Conservation (phyloP, 2,113 vertebrate species). For the Leptobrachium leishanense region DNA sequence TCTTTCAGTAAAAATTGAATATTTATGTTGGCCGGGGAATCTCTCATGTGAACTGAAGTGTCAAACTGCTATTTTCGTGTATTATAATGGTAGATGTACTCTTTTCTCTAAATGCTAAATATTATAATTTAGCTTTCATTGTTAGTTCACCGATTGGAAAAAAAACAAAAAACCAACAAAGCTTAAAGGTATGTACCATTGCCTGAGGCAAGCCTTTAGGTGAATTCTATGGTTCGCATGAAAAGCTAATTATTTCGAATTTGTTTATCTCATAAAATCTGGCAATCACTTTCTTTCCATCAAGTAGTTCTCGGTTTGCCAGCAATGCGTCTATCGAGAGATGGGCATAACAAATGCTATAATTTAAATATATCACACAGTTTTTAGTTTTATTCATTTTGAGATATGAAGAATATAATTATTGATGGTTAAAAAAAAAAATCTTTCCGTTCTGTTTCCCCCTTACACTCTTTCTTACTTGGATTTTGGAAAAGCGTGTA, state of each 20-base stretch:
- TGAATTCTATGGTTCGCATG: constrained; percentile 5
- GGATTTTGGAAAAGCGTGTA: too few relatives aligned
- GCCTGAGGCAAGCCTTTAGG: constrained; percentile 7
- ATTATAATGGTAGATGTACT: constrained; percentile 32
- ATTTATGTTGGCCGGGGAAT: constrained; percentile 23
- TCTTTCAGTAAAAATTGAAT: constrained; percentile 32
- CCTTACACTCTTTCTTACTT: too few relatives aligned
- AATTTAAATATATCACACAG: too few relatives aligned
- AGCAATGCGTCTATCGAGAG: too few relatives aligned
- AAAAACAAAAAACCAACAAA: not conserved
- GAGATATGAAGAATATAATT: too few relatives aligned
- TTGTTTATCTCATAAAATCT: not conserved
- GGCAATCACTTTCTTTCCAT: not conserved
- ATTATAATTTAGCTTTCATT: constrained; percentile 36
- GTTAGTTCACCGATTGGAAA: not conserved
- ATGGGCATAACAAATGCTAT: too few relatives aligned
- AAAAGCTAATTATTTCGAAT: constrained; percentile 24
- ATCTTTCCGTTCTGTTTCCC: too few relatives aligned
- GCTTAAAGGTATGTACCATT: constrained; percentile 27
- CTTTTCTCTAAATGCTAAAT: constrained; percentile 36
- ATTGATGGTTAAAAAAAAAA: too few relatives aligned
- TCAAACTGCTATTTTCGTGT: constrained; percentile 19
- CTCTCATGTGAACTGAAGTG: constrained; percentile 44
- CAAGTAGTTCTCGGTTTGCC: not conserved
- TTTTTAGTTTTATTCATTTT: too few relatives aligned